Evolutionary conservation across 2,797 vertebrate species (phyloP), one percentile per base, ranked within the genome.

Genomic region (Cetoscarus ocellatus): DNA sequence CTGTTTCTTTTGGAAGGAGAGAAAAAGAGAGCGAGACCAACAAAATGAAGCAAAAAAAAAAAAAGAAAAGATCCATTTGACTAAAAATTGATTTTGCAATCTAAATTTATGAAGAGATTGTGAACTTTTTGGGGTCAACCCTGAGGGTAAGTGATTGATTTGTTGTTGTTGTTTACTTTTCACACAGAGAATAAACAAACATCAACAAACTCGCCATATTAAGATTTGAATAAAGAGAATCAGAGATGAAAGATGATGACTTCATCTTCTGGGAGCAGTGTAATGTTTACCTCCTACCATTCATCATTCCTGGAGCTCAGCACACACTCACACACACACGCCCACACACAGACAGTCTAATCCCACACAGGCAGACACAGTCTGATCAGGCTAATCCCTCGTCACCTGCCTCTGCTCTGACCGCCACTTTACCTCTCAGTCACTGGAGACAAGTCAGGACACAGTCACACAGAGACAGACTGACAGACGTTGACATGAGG

Each of bases 371-470:
- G 67, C 84, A 79, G 75, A 83, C 80, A 35, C 39, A 19, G 85
- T 93, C 84, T 92, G 87, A 93, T 92, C 85, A 61, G 78, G 79
- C 84, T 93, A 93, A 94, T 93, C 93, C 82, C 51, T 65, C 61
- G 66, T 75, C 80, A 92, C 90, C 80, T 79, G 77, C 70, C 75
- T 70, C 71, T 52, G 47, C 54, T 85, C 65, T 86, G 86, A 90
- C 85, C 73, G 69, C 61, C 67, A 60, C 59, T 78, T 86, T 70
- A 73, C 75, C 74, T 57, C 61, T 2, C 35, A 5, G 34, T 51
- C 19, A 42, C 18, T 19, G 13, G 11, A 51, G 50, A 34, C 50
- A 2, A 27, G 50, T 34, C 44, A 38, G 45, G 40, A 49, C 50
- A 62, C 45, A 58, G 42, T n/a, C 45, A 51, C 45, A 51, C 42